Conservation (phyloP, 2,113 vertebrate genomes). For the Gymnobelideus leadbeateri region DNA sequence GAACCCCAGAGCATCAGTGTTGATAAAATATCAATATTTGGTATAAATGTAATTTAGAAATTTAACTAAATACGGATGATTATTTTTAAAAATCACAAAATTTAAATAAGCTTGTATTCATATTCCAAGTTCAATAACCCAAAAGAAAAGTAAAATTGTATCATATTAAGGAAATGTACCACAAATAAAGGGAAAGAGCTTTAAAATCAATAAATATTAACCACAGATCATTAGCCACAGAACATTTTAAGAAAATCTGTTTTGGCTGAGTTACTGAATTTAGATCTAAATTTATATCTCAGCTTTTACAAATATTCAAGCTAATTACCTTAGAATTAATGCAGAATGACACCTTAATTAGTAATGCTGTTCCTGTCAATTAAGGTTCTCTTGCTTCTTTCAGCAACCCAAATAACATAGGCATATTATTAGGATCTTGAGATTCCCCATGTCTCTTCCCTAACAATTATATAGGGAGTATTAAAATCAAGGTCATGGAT, state of each 20-base stretch:
- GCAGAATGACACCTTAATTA: slow-evolving; percentile 88
- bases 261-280: slow-evolving; percentile 78
- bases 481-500: slow-evolving; percentile 80
- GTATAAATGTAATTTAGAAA: slow-evolving; percentile 40
- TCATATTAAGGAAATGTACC: slow-evolving; percentile 60
- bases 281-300: slow-evolving; percentile 83
- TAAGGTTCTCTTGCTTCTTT: slow-evolving; percentile 84
- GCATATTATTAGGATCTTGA: slow-evolving; percentile 85
- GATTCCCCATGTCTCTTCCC: slow-evolving; percentile 81
- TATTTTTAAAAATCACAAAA: neutral
- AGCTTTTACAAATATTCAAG: slow-evolving; percentile 84
- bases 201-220: slow-evolving; percentile 73
- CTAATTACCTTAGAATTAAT: slow-evolving; percentile 85
- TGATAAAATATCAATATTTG: slow-evolving; percentile 24
- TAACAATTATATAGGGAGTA: slow-evolving; percentile 85
- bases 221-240: slow-evolving; percentile 66
- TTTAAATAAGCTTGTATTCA: slow-evolving; percentile 61
- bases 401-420: slow-evolving; percentile 86
- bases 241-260: slow-evolving; percentile 76
- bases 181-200: neutral
- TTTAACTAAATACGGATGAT: slow-evolving; percentile 4
- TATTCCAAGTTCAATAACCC: slow-evolving; percentile 64
- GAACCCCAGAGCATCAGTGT: neutral
- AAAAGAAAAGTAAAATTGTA: slow-evolving; percentile 61
- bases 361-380: slow-evolving; percentile 85